A percentile compares a stretch with the other conserved stretches of the same genome.
phyloP scores from a whole-genome alignment of 2,888 invertebrate genomes.

The Acleris laterana region DNA sequence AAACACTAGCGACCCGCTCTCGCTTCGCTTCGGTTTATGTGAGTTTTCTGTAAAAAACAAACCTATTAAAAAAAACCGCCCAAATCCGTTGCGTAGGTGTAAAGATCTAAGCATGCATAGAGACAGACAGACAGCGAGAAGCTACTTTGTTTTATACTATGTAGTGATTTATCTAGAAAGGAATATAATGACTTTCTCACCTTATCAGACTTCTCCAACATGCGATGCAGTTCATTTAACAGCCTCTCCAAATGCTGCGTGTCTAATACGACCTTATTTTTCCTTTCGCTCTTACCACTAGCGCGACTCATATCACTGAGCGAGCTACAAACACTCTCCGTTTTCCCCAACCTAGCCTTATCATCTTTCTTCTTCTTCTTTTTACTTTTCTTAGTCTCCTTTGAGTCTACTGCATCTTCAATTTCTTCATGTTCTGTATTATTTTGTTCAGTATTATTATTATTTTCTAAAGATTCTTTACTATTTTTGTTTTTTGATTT shows the following conservation, averaged over 20 bases:
- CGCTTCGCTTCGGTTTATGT: too few relatives aligned
- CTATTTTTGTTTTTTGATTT: constrained; percentile 43
- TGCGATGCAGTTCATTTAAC: constrained; percentile 80
- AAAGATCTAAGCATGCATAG: too few relatives aligned
- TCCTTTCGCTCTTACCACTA: constrained; percentile 49
- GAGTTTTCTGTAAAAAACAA: too few relatives aligned
- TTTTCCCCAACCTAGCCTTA: constrained; percentile 55
- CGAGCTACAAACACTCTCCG: constrained; percentile 70
- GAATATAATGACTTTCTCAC: constrained; percentile 43
- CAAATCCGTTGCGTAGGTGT: too few relatives aligned
- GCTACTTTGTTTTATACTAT: too few relatives aligned
- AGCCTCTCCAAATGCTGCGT: constrained; percentile 77
- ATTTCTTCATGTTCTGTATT: not conserved
- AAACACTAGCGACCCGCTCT: too few relatives aligned
- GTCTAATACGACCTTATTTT: constrained; percentile 52
- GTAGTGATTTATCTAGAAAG: too few relatives aligned
- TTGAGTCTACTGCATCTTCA: constrained; percentile 25
- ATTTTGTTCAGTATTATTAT: constrained; percentile 16
- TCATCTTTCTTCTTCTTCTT: constrained; percentile 38
- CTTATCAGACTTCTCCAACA: constrained; percentile 65
- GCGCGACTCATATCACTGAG: constrained; percentile 64
- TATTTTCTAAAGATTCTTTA: constrained; percentile 29
- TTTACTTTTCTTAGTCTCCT: constrained; percentile 41
- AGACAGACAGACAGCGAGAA: too few relatives aligned
- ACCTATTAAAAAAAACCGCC: too few relatives aligned